Conservation (phyloP, 2,113 vertebrate genomes). For the Axis porcinus region DNA sequence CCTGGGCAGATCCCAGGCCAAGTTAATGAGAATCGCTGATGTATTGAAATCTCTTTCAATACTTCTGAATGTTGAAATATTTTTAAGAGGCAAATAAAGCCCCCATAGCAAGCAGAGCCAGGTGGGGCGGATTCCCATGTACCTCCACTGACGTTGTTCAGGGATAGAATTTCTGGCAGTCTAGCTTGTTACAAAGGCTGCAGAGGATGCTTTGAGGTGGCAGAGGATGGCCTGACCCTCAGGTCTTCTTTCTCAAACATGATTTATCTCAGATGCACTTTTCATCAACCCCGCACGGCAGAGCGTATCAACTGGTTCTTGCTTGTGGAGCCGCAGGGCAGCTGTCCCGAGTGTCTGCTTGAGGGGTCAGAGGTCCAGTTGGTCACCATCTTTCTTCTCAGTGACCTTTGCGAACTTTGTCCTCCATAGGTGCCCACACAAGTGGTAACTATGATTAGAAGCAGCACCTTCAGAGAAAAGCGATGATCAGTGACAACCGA, state of each 20-base stretch:
- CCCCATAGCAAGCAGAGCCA: neutral
- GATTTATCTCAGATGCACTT: neutral
- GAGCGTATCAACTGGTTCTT: neutral
- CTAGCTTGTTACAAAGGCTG: neutral
- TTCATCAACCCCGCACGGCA: neutral
- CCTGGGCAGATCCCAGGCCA: neutral
- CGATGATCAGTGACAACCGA: neutral
- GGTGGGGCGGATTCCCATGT: neutral
- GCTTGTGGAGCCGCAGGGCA: accelerated
- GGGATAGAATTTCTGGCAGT: neutral
- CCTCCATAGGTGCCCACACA: neutral
- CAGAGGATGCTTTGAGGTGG: neutral
- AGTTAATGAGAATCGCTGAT: neutral
- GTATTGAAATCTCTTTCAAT: neutral
- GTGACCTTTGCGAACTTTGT: neutral
- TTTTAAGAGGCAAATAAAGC: neutral
- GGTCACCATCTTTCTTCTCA: neutral
- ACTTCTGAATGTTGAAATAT: neutral
- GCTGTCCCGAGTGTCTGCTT: neutral
- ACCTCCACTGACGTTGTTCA: neutral
- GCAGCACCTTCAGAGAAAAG: neutral
- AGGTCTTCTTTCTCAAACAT: neutral
- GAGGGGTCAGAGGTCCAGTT: neutral
- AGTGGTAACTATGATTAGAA: neutral
- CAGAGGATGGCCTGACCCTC: neutral